Evolutionary conservation across 2,113 vertebrate species (phyloP), one percentile per base, ranked within the genome.

Genomic region (Aegithalos caudatus): DNA sequence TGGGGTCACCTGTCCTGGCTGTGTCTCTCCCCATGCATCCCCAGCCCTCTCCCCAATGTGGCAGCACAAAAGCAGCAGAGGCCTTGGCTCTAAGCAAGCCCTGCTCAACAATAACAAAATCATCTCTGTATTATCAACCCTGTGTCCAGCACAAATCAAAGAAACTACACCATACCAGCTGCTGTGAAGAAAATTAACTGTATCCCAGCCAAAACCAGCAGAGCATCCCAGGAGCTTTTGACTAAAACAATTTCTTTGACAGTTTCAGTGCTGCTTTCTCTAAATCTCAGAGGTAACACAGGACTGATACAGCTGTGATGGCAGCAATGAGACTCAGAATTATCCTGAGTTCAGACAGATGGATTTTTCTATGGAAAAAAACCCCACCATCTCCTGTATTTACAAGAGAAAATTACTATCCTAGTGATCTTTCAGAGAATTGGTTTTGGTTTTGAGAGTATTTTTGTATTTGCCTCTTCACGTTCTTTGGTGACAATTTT

Each of bases 41-140:
- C 17, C 17, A 69, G 6, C 6, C 8, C 11, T 6, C 47, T 54
- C 0, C 0, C 17, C n/a, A 47, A 6, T 0, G 0, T 13, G 21
- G 40, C n/a, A 22, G 29, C 37, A 31, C 2, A 1, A 33, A 61
- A 35, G 11, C 40, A 76, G 29, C 22, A 53, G 19, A 47, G 23
- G 20, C 40, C 25, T 31, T 47, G 54, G 11, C 12, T 82, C 62
- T 54, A 17, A 11, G 21, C 2, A 15, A 69, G 12, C 12, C 3
- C 17, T 37, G 25, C 47, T 54, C 31, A 54, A 11, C 29, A 27
- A 23, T 16, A 76, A 61, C 22, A 70, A 42, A 82, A 90, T 5
- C 18, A 48, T 33, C 17, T 48, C 64, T 48, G 5, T 27, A 8
- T 50, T 48, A 42, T 70, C 71, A 48, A 28, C 14, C 10, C 14